phyloP scores from a whole-genome alignment of 2,797 vertebrate genomes.

The Natrix natrix region DNA sequence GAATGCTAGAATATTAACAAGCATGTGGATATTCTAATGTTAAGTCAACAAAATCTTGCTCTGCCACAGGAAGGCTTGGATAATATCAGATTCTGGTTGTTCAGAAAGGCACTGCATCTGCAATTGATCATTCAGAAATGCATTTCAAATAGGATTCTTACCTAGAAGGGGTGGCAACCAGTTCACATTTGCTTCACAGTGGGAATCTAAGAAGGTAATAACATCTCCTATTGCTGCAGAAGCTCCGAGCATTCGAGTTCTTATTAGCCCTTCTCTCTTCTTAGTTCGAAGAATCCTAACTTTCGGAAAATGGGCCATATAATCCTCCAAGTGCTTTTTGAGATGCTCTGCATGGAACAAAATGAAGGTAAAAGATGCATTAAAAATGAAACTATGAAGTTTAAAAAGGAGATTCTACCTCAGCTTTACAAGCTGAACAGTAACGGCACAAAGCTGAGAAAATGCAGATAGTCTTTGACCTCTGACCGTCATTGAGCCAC shows the following conservation, averaged over 20 bases:
- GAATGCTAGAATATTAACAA: background rate
- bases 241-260: slow-evolving; percentile 92
- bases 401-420: rapidly evolving
- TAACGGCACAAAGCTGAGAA: background rate
- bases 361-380: background rate
- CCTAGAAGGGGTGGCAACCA: slow-evolving; percentile 94
- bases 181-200: slow-evolving; percentile 96
- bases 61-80: background rate
- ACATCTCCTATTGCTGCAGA: slow-evolving; percentile 84
- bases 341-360: slow-evolving; percentile 81
- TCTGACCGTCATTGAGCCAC: background rate
- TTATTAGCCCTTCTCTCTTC: slow-evolving; percentile 92
- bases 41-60: background rate
- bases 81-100: background rate
- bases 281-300: slow-evolving; percentile 91
- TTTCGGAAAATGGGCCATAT: slow-evolving; percentile 86
- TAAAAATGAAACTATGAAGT: background rate
- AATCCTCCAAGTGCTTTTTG: slow-evolving; percentile 87
- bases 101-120: background rate
- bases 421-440: background rate
- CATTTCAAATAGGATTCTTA: slow-evolving; percentile 58
- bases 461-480: background rate
- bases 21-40: background rate
- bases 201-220: slow-evolving; percentile 96
- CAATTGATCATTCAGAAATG: background rate